phyloP scores from a whole-genome alignment of 2,797 vertebrate genomes.

The Nannoperca australis region DNA sequence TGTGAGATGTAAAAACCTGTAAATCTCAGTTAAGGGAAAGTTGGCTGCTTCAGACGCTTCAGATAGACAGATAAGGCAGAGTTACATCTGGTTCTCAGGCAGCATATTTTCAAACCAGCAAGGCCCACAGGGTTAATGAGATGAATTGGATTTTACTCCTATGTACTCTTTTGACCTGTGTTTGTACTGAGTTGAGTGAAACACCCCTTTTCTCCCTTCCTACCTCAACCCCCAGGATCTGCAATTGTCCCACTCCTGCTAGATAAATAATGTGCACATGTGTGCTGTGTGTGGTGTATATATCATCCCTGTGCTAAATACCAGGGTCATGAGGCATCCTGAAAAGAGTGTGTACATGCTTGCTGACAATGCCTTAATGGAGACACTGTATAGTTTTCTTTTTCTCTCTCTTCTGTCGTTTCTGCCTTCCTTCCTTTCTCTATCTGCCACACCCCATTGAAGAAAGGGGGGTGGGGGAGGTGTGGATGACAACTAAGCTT shows the following conservation, averaged over 20 bases:
- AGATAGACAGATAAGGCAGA: constrained; percentile 1
- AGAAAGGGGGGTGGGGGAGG: constrained; percentile 38
- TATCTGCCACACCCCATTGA: constrained; percentile 45
- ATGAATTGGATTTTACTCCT: constrained; percentile 16
- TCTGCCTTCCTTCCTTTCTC: constrained; percentile 33
- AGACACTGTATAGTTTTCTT: constrained; percentile 59
- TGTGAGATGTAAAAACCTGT: neutral
- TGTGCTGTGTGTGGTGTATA: constrained; percentile 15
- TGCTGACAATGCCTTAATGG: constrained; percentile 56
- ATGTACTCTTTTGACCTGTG: constrained; percentile 17
- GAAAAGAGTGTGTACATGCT: constrained; percentile 47
- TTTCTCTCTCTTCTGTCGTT: constrained; percentile 26
- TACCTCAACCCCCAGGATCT: constrained; percentile 14
- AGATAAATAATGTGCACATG: constrained; percentile 32
- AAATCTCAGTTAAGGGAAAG: neutral
- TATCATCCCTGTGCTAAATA: constrained; percentile 30
- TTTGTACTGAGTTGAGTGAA: neutral
- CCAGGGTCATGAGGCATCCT: constrained; percentile 47
- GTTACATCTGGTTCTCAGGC: neutral
- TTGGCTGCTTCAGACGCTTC: neutral
- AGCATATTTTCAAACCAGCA: constrained; percentile 1
- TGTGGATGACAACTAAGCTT: constrained; percentile 37
- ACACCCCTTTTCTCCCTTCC: constrained; percentile 1
- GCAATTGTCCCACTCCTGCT: constrained; percentile 25
- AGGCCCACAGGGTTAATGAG: neutral